These are phyloP conservation scores for Acrobasis suavella DNA, from an alignment of 2,888 invertebrate genomes.

Conservation along the genomic window DNA sequence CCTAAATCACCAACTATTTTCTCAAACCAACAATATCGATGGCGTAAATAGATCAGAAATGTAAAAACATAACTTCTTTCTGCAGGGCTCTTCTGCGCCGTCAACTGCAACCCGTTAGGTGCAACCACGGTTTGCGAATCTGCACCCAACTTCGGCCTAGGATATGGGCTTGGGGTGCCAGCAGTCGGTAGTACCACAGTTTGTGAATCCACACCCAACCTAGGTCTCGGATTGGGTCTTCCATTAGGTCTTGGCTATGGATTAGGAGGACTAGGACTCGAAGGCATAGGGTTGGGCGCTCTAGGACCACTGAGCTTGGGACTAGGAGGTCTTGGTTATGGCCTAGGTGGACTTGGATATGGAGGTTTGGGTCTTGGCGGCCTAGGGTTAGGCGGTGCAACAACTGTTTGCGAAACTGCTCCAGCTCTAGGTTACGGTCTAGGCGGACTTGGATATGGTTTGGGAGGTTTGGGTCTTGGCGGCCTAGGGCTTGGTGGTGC, in stretches of 20 bases:
- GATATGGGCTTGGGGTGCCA: not conserved
- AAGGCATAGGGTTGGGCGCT: not conserved
- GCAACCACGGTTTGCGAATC: conserved; percentile 9
- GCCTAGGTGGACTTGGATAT: no score
- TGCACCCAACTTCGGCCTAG: not conserved
- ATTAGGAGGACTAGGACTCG: conserved; percentile 1
- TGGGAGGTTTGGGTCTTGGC: not conserved
- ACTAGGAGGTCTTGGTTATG: not conserved
- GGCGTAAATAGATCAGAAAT: not conserved
- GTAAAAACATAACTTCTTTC: not conserved
- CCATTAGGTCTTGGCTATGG: not conserved
- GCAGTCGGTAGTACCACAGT: conserved; percentile 1
- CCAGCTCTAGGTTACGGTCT: conserved; percentile 10
- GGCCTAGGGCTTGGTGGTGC: conserved; percentile 8
- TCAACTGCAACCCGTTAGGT: conserved; percentile 13
- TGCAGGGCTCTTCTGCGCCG: conserved; percentile 10
- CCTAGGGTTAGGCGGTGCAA: not conserved
- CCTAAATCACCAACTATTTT: no score
- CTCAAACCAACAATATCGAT: no score
- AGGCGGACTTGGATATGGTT: not conserved
- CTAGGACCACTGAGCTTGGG: conserved; percentile 1
- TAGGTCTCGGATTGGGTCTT: conserved; percentile 7
- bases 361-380: no score
- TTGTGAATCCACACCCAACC: conserved; percentile 7
- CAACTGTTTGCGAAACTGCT: conserved; percentile 11